Evolutionary conservation across 2,888 invertebrate genomes (phyloP).

Genomic region (Pandemis heparana): DNA sequence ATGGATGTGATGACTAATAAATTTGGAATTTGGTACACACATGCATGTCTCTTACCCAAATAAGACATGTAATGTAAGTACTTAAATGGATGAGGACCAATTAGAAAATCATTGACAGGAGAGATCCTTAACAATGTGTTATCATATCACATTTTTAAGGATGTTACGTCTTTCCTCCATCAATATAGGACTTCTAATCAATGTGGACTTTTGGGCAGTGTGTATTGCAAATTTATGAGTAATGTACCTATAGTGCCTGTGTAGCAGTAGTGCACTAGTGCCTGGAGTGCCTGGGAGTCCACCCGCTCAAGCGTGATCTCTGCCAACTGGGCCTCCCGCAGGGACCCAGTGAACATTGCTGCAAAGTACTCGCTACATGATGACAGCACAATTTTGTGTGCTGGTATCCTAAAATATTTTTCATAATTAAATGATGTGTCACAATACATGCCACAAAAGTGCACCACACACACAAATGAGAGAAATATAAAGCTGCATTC

Average conservation of each 20-base stretch:
- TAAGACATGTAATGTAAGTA: no score
- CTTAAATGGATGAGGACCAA: no score
- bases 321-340: constrained; percentile 92
- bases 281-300: constrained; percentile 93
- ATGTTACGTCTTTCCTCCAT: not conserved
- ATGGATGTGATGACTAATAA: no score
- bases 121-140: no score
- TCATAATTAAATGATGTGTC: not conserved
- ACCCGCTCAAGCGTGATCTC: constrained; percentile 95
- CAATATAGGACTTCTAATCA: not conserved
- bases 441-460: not conserved
- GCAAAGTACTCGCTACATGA: constrained; percentile 98
- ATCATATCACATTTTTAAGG: no score
- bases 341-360: constrained; percentile 96
- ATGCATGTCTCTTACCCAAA: no score
- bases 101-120: no score
- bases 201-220: not conserved
- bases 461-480: not conserved
- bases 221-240: not conserved
- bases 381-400: constrained; percentile 95
- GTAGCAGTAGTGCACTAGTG: constrained; percentile 96
- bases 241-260: constrained; percentile 89
- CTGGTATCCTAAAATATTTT: constrained; percentile 86
- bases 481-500: not conserved
- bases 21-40: no score